Evolutionary conservation across 2,797 vertebrate species (phyloP).

Genomic region (Loris lydekkerianus): DNA sequence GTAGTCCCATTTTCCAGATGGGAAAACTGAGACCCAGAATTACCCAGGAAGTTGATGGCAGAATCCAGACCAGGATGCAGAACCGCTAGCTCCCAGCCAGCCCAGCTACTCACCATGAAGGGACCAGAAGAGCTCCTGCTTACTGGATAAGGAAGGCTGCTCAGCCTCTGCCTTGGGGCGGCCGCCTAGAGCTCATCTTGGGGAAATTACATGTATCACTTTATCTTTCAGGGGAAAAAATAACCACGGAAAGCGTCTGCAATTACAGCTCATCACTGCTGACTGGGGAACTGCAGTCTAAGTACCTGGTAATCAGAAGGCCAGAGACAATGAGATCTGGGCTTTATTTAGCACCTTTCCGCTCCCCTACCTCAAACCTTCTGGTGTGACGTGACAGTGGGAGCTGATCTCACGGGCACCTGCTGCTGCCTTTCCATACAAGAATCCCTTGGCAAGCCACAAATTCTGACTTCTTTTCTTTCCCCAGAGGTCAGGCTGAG

Average conservation of each 20-base stretch:
- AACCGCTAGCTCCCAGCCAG: not conserved
- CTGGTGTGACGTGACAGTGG: not conserved
- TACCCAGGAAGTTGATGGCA: not conserved
- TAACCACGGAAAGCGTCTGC: constrained; percentile 61
- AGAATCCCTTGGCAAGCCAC: not conserved
- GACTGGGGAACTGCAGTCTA: constrained; percentile 54
- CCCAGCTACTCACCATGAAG: not conserved
- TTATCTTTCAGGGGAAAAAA: constrained; percentile 77
- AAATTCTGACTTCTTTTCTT: not conserved
- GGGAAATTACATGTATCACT: constrained; percentile 78
- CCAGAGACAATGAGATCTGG: constrained; percentile 52
- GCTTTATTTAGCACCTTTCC: constrained; percentile 73
- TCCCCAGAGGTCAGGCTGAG: not conserved
- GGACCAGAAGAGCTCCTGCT: not conserved
- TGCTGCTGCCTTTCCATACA: not conserved
- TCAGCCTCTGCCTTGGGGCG: not conserved
- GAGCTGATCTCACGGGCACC: not conserved
- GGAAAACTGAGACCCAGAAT: not conserved
- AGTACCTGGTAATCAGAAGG: constrained; percentile 76
- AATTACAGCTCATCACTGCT: constrained; percentile 78
- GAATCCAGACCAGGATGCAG: not conserved
- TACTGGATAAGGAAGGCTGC: fast-evolving
- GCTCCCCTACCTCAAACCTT: not conserved
- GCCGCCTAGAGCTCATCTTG: not conserved
- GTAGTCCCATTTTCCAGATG: not conserved